Base-by-base conservation (phyloP, 2,888 invertebrate species). In the Myathropa florea region DNA sequence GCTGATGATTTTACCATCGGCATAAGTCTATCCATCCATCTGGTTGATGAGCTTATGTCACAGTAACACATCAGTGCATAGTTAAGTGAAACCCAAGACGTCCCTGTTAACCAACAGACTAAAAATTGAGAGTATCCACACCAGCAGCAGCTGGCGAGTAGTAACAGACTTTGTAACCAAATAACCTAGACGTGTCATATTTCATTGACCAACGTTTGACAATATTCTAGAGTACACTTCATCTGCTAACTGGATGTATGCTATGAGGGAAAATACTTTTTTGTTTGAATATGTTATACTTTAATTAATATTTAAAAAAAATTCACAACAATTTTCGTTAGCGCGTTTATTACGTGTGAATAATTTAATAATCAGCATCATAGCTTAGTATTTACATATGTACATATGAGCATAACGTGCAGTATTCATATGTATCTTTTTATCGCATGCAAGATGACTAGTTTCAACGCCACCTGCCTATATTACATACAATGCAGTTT, bases 11-110 rank as follows among this genome's bases (percentile, higher is more conserved):
- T 10, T 63, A 73, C 82, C 73, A 77, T 77, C 81, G 81, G 72
- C 82, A 82, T 82, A 67, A 68, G 63, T 81, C 72, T 64, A 75
- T 82, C 18, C 7, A 18, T 18, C n/a, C 85, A 85, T 73, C 72
- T 85, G 85, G 77, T 60, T 81, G 82, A 85, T 73, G 81, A 85
- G 63, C 64, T 68, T 10, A 85, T 81, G 85, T 85, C 81, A 82
- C 68, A 64, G 68, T 77, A 70, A 82, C 82, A 82, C 77, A 77
- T 78, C 82, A 77, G 70, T 82, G 77, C 77, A 64, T 77, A 46
- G 18, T 18, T 2, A 18, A 33, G 24, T 81, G 85, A 78, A 85
- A 85, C 70, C 18, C 26, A 78, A 85, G 85, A 81, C 12, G 36
- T 55, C 53, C 46, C 7, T 14, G 33, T 36, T 36, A 33, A 72